Evolutionary conservation across 2,888 invertebrate genomes (phyloP).

Genomic region (Tetanocera ferruginea): DNA sequence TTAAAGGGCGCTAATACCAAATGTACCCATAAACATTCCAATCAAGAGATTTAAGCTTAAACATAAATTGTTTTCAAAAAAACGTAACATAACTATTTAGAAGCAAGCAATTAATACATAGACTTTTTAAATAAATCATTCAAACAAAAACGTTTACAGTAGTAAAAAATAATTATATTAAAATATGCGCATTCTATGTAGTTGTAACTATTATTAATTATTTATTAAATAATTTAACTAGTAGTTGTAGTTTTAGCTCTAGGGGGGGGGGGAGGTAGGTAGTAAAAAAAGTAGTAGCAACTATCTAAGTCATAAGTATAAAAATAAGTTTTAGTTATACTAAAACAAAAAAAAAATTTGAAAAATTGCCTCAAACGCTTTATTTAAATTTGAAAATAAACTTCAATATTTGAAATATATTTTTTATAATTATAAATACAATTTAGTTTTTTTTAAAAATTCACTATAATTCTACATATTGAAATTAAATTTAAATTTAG

Average conservation of each 20-base stretch:
- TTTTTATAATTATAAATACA: background rate
- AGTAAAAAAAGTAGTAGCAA: background rate
- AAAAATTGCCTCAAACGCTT: constrained; percentile 13
- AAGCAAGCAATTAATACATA: constrained; percentile 22
- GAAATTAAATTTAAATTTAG: constrained; percentile 19
- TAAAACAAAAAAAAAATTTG: background rate
- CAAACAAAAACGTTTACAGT: background rate
- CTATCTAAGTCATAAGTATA: background rate
- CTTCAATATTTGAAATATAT: background rate
- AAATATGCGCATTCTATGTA: background rate
- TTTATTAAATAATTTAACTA: background rate
- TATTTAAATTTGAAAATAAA: background rate
- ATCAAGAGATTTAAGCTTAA: background rate
- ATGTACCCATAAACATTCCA: constrained; percentile 2
- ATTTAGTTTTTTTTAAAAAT: background rate
- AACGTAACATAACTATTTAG: background rate
- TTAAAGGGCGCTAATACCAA: background rate
- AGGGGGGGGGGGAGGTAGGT: background rate
- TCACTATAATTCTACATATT: background rate
- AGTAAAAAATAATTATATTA: no score
- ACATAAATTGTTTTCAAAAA: background rate
- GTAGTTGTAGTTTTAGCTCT: background rate
- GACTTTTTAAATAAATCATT: background rate
- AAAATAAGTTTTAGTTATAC: background rate
- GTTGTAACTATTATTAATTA: background rate